phyloP scores from a whole-genome alignment of 2,888 invertebrate species.

The Eupithecia insigniata region DNA sequence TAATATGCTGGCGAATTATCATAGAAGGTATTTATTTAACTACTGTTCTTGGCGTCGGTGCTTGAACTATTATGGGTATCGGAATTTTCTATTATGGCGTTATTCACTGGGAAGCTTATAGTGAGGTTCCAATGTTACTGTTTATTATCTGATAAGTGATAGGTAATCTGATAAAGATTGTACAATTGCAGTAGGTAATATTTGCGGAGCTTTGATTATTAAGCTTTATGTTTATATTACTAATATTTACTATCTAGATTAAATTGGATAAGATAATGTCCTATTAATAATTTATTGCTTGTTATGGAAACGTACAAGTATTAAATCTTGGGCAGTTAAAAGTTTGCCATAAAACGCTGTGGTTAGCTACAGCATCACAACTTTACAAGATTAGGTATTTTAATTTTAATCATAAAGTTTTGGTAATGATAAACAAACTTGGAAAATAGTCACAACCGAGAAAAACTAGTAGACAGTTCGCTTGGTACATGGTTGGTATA shows the following conservation, averaged over 20 bases:
- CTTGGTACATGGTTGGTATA: not conserved
- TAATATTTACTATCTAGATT: slow-evolving; percentile 34
- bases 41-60: slow-evolving; percentile 6
- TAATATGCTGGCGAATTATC: slow-evolving; percentile 33
- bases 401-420: no score
- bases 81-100: slow-evolving; percentile 19
- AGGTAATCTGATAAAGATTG: not conserved
- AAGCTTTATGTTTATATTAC: slow-evolving; percentile 23
- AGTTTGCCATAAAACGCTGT: not conserved
- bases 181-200: slow-evolving; percentile 35
- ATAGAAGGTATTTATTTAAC: slow-evolving; percentile 25
- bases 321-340: not conserved
- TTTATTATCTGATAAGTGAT: slow-evolving; percentile 45
- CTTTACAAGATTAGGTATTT: not conserved
- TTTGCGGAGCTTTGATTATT: slow-evolving; percentile 29
- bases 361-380: not conserved
- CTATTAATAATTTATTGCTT: slow-evolving; percentile 16
- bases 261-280: slow-evolving; percentile 7
- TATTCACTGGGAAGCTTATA: not conserved
- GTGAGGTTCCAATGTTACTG: slow-evolving; percentile 38
- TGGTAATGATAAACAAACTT: not conserved
- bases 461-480: not conserved
- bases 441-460: not conserved
- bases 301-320: slow-evolving; percentile 11
- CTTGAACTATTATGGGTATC: not conserved